Base-by-base conservation (phyloP, 2,888 invertebrate species). In the Tholera decimalis region DNA sequence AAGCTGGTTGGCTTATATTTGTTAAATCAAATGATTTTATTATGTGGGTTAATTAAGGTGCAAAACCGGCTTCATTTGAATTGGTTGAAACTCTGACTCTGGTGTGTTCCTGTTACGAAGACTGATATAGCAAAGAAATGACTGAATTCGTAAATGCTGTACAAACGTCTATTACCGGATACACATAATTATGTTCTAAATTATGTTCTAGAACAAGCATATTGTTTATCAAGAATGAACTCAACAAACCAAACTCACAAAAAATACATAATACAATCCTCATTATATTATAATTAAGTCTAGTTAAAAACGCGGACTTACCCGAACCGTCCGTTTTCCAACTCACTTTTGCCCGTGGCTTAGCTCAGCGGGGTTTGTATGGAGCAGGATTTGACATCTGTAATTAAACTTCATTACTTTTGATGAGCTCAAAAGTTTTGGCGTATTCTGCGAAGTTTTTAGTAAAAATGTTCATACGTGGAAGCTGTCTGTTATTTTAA, bases 391-490 rank as follows among this genome's bases (percentile, higher is more conserved):
- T 70, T 72, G 67, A 65, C 57, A 46, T 61, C 49, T 64, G 64
- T 63, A 75, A 62, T 79, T 75, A 57, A 71, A 72, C 50, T 75
- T 77, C 67, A 78, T 70, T 70, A 60, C 11, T 39, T 37, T 44
- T 50, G 46, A 60, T 56, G 55, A 47, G 70, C 22, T 56, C 37
- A 54, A 46, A 55, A 75, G 69, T 68, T 75, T 13, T 20, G 26
- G 4, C 43, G 33, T 53, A 49, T 53, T 37, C 67, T 44, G 46
- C 33, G 18, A 53, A 61, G 24, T 66, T 56, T 57, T 43, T 1
- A 24, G 33, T 30, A 70, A 70, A 70, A 70, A 66, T 37, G 13
- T 47, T 39, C 22, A 15, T 56, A 37, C 15, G 24, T 47, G 1
- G 30, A 28, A 13, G 15, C 15, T 26, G 15, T 24, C 7, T n/a